Evolutionary conservation across 2,888 invertebrate species (phyloP).

Genomic region (Thysanoteuthis rhombus): DNA sequence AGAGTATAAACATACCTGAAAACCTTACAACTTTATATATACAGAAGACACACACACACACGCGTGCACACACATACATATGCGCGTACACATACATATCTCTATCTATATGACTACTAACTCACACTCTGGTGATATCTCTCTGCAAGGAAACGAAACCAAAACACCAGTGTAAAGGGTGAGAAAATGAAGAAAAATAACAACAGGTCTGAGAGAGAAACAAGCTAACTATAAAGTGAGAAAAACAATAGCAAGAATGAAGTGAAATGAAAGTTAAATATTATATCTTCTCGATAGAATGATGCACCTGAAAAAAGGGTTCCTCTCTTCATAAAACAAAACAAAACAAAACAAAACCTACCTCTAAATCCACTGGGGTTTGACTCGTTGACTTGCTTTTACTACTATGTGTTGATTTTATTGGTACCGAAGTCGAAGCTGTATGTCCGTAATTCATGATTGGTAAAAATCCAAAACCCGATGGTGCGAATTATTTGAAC

Average conservation of each 20-base stretch:
- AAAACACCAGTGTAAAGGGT: too few species aligned
- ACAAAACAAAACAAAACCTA: too few species aligned
- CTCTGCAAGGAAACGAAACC: too few species aligned
- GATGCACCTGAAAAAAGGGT: not conserved
- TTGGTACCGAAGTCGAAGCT: constrained; percentile 24
- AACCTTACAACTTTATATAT: too few species aligned
- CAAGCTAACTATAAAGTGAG: not conserved
- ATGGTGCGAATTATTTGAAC: not conserved
- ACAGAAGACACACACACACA: too few species aligned
- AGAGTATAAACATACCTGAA: too few species aligned
- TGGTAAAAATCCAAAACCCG: not conserved
- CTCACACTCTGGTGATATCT: too few species aligned
- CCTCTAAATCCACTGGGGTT: constrained; percentile 20
- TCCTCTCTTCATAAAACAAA: not conserved
- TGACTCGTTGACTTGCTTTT: not conserved
- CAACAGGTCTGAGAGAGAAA: not conserved
- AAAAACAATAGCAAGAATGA: not conserved
- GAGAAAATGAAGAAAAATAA: too few species aligned
- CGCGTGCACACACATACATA: too few species aligned
- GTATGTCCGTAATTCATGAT: constrained; percentile 28
- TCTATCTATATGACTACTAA: too few species aligned
- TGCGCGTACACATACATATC: too few species aligned
- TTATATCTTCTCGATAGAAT: too few species aligned
- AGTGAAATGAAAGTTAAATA: not conserved
- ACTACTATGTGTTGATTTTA: not conserved